Percentiles rank a stretch among this genome's conserved stretches.
phyloP scores from a whole-genome alignment of 1,140 invertebrate species.

The Drosophila lini region DNA sequence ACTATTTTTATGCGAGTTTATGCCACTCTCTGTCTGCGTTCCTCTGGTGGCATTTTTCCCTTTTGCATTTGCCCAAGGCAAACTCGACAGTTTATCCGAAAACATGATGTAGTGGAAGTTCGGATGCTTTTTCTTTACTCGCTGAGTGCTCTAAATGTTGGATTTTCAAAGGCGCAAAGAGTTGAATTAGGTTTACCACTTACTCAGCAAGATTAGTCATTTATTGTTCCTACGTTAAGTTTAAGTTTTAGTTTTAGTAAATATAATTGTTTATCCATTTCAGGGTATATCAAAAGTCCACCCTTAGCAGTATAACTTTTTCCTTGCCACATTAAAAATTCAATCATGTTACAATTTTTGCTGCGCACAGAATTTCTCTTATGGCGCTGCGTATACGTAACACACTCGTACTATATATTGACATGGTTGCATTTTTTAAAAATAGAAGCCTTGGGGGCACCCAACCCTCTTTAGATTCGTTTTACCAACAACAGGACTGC shows the following conservation, averaged over 20 bases:
- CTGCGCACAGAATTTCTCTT: conserved; percentile 17
- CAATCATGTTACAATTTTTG: conserved; percentile 45
- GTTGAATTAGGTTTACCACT: no score
- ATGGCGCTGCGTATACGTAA: conserved; percentile 30
- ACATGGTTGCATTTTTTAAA: conserved; percentile 50
- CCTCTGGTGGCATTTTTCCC: conserved; percentile 21
- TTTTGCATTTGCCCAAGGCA: conserved; percentile 15
- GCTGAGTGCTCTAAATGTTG: neutral
- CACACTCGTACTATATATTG: conserved; percentile 35
- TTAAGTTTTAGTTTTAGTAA: neutral
- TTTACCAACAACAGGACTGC: conserved; percentile 13
- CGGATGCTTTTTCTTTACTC: neutral
- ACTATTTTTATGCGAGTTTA: conserved; percentile 40
- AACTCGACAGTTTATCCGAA: conserved; percentile 20
- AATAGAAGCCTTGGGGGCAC: conserved; percentile 28
- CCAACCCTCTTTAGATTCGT: conserved; percentile 1
- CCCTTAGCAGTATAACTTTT: neutral
- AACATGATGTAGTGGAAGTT: neutral
- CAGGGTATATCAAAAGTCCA: neutral
- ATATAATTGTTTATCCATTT: neutral
- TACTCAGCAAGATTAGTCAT: neutral
- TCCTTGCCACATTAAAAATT: conserved; percentile 38
- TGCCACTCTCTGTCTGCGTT: conserved; percentile 18
- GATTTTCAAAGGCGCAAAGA: no score
- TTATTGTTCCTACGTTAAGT: neutral